Conservation (phyloP, 2,113 vertebrate genomes). For the Ptilorrhoa leucosticta region DNA sequence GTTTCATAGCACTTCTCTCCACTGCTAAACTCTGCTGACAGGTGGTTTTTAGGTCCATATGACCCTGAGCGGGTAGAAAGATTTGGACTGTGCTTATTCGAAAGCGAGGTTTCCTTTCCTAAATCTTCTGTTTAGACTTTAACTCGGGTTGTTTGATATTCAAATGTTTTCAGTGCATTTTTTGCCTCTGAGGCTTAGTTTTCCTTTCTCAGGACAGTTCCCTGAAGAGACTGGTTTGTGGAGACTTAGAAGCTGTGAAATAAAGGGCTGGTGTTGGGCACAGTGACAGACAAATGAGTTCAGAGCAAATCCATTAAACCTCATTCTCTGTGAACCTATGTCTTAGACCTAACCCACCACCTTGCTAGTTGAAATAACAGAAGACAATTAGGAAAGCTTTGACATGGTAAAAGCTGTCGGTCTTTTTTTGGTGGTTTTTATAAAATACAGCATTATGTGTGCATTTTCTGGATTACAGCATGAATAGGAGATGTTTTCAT, state of each 20-base stretch:
- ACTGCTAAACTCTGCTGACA: not conserved
- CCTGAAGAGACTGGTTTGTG: not conserved
- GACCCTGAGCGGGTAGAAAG: not conserved
- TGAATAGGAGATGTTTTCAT: not conserved
- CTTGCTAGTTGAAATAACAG: not conserved
- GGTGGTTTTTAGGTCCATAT: not conserved
- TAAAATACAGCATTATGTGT: not conserved
- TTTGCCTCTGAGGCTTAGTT: not conserved
- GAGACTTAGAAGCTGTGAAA: not conserved
- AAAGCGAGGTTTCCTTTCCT: not conserved
- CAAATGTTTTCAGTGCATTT: not conserved
- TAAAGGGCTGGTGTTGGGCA: not conserved
- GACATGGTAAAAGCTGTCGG: not conserved
- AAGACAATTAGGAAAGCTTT: not conserved
- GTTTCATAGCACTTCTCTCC: not conserved
- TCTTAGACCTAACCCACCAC: not conserved
- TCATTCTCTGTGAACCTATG: fast-evolving
- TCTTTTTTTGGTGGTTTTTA: not conserved
- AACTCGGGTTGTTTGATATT: not conserved
- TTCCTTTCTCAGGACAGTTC: not conserved
- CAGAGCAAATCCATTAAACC: not conserved
- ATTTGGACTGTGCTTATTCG: not conserved
- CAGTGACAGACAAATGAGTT: fast-evolving
- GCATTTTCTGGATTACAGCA: not conserved
- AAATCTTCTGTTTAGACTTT: not conserved